Base-by-base conservation (phyloP, 2,113 vertebrate species). In the Oostethus manadensis region DNA sequence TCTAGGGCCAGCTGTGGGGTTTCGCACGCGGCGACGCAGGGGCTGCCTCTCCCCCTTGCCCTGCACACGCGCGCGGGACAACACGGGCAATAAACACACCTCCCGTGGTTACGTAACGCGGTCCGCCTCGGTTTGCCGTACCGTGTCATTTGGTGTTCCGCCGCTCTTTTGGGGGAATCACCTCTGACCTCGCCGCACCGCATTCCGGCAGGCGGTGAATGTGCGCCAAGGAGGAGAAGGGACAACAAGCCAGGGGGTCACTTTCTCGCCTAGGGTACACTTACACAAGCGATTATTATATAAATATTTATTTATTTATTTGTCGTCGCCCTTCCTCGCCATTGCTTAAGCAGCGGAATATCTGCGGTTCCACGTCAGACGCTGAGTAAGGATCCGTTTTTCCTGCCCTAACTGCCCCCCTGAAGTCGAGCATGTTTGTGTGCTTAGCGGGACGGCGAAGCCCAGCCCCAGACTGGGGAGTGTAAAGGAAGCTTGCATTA, bases 21-120 rank as follows among this genome's bases (percentile, higher is more conserved):
- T 87, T 90, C 89, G 83, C 56, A 63, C 77, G 62, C 81, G 70
- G 71, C 81, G 79, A 47, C 15, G 81, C 90, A 91, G 86, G 89
- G 89, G 88, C 88, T 84, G 69, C 74, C 62, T 76, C 81, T 71
- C 77, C 67, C 63, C 57, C 74, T 70, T 73, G 63, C 70, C 68
- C 73, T 62, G 60, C 71, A 29, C 62, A 65, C 62, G 40, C 71
- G 55, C 47, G 56, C 70, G 71, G 56, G 51, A 65, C 68, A 76
- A 77, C 62, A 6, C 43, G 21, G 62, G 49, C 67, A 77, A 71
- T 48, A 26, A 45, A 58, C 40, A 20, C 17, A 4, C 42, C 42
- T 58, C 42, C 1, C n/a, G 47, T 43, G 69, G 58, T 58, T 68
- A 54, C 44, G 18, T 38, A 9, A 29, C 35, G 1, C 0, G 0